Conservation (phyloP, 2,797 vertebrate genomes). For the Halcyon chelicuti region DNA sequence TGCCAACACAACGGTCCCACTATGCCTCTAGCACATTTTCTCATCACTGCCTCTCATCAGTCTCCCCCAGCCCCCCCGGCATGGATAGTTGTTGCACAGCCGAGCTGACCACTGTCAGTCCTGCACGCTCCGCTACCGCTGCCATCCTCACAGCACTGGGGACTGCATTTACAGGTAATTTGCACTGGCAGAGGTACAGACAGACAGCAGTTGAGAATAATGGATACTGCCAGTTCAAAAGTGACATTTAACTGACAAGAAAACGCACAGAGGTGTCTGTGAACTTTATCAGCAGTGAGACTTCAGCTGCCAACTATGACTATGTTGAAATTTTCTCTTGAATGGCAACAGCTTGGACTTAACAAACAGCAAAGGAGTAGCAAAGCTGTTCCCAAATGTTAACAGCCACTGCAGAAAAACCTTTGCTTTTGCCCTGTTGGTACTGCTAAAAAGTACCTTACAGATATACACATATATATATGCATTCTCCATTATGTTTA, state of each 20-base stretch:
- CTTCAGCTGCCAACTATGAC: background rate
- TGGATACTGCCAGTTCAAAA: background rate
- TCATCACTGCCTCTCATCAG: accelerated
- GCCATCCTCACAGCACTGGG: accelerated
- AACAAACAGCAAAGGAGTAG: background rate
- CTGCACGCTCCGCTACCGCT: accelerated
- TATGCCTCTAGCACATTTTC: accelerated
- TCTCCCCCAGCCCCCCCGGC: accelerated
- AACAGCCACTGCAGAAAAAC: background rate
- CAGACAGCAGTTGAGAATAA: background rate
- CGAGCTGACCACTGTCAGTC: accelerated
- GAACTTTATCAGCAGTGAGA: background rate
- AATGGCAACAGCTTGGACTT: background rate
- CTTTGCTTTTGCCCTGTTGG: background rate
- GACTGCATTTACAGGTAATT: accelerated
- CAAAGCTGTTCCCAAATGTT: background rate
- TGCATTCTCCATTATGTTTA: background rate
- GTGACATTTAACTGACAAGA: background rate
- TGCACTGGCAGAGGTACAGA: background rate
- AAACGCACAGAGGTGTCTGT: background rate
- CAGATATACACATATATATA: accelerated
- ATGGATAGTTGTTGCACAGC: accelerated
- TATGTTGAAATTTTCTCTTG: background rate
- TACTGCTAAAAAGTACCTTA: background rate
- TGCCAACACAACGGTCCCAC: accelerated